These are phyloP conservation scores for Halcyon leucocephala DNA, from an alignment of 2,797 vertebrate species.

Conservation along the genomic window DNA sequence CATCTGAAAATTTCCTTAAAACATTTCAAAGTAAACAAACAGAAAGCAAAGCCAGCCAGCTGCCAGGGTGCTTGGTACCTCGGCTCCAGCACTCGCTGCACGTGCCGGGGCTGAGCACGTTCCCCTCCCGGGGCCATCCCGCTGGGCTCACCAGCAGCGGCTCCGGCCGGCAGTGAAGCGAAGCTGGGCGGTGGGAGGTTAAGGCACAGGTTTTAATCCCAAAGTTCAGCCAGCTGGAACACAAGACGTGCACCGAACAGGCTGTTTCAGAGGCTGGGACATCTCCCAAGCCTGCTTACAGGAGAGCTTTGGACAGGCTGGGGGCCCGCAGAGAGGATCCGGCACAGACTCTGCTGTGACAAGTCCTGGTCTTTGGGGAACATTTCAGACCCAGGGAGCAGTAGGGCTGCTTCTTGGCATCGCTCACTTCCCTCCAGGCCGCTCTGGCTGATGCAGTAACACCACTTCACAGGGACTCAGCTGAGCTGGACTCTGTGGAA, in stretches of 20 bases:
- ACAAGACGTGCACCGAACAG: rapidly evolving
- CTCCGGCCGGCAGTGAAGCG: too few species aligned
- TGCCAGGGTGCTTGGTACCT: not conserved
- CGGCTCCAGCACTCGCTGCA: not conserved
- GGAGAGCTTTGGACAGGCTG: not conserved
- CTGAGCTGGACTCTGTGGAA: not conserved
- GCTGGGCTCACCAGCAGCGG: too few species aligned
- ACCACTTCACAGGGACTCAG: rapidly evolving
- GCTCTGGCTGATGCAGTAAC: not conserved
- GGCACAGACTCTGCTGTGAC: not conserved
- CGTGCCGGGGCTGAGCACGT: not conserved
- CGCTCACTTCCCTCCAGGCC: not conserved
- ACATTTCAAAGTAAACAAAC: constrained; percentile 2
- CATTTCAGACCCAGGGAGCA: not conserved
- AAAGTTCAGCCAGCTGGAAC: constrained; percentile 9
- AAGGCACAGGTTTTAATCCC: constrained; percentile 80
- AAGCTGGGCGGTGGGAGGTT: not conserved
- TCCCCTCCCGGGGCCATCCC: not conserved
- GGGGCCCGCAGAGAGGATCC: not conserved
- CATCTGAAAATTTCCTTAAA: constrained; percentile 15
- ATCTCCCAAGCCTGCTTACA: not conserved
- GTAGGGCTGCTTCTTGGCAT: not conserved
- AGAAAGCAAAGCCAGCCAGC: constrained; percentile 1
- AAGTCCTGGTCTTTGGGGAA: not conserved
- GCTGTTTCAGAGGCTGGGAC: not conserved